phyloP scores from a whole-genome alignment of 2,797 vertebrate species.

The Pangasius larnaudii region DNA sequence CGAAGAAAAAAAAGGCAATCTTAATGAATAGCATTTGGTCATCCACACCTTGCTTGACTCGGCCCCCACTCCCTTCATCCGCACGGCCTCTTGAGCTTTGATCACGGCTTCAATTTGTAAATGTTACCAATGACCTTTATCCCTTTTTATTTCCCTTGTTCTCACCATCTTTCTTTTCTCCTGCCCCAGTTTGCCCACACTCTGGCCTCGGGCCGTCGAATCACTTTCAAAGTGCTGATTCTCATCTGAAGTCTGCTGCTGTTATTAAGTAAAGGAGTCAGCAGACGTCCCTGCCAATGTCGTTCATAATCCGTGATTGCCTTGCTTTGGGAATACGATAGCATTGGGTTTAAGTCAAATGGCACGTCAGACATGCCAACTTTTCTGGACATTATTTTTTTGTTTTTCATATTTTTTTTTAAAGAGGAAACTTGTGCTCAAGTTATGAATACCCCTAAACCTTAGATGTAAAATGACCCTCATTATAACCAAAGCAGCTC shows the following conservation, averaged over 20 bases:
- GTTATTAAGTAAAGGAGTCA: constrained; percentile 73
- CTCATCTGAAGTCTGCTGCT: constrained; percentile 86
- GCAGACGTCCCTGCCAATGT: constrained; percentile 51
- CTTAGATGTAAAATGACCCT: constrained; percentile 6
- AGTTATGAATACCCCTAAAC: constrained; percentile 1
- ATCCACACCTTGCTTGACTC: constrained; percentile 83
- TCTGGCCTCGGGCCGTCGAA: constrained; percentile 80
- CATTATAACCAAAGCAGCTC: constrained; percentile 17
- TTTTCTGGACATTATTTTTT: constrained; percentile 36
- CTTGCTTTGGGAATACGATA: constrained; percentile 55
- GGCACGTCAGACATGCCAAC: constrained; percentile 39
- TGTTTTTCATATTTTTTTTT: constrained; percentile 19
- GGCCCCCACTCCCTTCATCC: constrained; percentile 54
- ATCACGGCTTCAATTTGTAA: constrained; percentile 82
- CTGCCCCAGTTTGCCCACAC: constrained; percentile 49
- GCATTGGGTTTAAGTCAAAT: constrained; percentile 41
- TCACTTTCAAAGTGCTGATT: constrained; percentile 85
- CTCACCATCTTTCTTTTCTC: constrained; percentile 36
- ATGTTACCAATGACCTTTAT: constrained; percentile 70
- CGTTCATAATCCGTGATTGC: constrained; percentile 54
- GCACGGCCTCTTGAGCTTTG: constrained; percentile 74
- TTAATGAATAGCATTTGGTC: constrained; percentile 86
- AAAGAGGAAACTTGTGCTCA: not conserved
- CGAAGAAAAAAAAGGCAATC: constrained; percentile 49
- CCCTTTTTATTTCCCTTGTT: constrained; percentile 55